Evolutionary conservation across 2,888 invertebrate species (phyloP), one percentile per base, ranked within the genome.

Genomic region (Bombylius major): DNA sequence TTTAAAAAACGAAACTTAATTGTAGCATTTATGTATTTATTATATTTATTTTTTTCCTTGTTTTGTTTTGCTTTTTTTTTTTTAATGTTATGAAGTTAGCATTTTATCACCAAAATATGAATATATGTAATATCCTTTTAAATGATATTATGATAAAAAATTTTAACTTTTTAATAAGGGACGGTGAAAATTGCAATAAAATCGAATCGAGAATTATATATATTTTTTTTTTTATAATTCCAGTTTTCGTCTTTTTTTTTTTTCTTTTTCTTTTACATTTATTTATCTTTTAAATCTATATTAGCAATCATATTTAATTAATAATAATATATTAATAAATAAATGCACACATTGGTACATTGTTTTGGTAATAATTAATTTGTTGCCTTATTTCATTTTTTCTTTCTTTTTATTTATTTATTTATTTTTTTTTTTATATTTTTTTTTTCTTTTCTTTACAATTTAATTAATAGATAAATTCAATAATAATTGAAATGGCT

Each of bases 151-250:
- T 23, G 23, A n/a, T 23, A 2, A 23, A 55, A 14, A 45, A 46
- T 56, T 53, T 55, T 56, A 11, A 31, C 48, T 62, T 60, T 63
- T 66, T 67, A 70, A 69, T 67, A 69, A 69, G 71, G 70, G 70
- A 70, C 70, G 70, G 71, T 70, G 69, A 71, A 67, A 70, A 70
- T 71, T 71, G 68, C 70, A 70, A 70, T 71, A 71, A 71, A 71
- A 70, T 70, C 68, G 69, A 62, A 62, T 58, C 60, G 60, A 62
- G 54, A 57, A 62, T 58, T 59, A 60, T 60, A 55, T 51, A 33
- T 52, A 36, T 7, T 47, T 52, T 56, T 56, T 53, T 50, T 55
- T 44, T 55, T 50, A 50, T 53, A 47, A 52, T 55, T 13, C 14
- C 5, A 5, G 11, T 31, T 4, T 31, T 31, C 11, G 8, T 55